A percentile compares a stretch with the other conserved stretches of the same genome.
These are phyloP conservation scores for Phorcus lineatus DNA, from an alignment of 2,888 invertebrate genomes.

Conservation along the genomic window DNA sequence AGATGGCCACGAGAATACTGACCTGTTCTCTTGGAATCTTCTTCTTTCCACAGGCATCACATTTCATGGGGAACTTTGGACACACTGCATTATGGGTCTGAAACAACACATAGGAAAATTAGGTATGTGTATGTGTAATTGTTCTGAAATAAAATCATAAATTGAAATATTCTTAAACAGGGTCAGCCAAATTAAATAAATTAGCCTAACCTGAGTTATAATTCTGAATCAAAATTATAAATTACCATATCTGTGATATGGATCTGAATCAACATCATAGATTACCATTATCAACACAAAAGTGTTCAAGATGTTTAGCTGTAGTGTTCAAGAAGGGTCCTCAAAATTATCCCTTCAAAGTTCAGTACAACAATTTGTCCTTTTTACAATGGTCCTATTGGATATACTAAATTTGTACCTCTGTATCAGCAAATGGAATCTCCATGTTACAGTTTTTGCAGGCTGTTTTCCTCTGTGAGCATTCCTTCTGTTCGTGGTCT, in stretches of 20 bases:
- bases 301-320: not conserved
- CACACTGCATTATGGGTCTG: constrained; percentile 42
- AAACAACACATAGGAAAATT: too few species aligned
- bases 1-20: not conserved
- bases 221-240: too few species aligned
- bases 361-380: too few species aligned
- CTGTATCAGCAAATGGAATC: constrained; percentile 35
- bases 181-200: too few species aligned
- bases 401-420: constrained; percentile 36
- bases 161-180: too few species aligned
- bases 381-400: too few species aligned
- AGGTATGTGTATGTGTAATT: too few species aligned
- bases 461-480: constrained; percentile 44
- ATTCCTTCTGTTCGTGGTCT: constrained; percentile 50
- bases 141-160: too few species aligned
- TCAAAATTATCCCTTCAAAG: too few species aligned
- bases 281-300: not conserved
- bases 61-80: constrained; percentile 47
- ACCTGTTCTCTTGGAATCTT: constrained; percentile 55
- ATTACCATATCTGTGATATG: not conserved
- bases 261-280: constrained; percentile 13
- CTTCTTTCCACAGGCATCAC: constrained; percentile 54
- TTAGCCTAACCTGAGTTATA: too few species aligned
- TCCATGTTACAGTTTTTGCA: constrained; percentile 52
- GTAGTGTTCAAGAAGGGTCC: too few species aligned